Base-by-base conservation (phyloP, 1,140 invertebrate genomes). In the Metopolophium dirhodum region DNA sequence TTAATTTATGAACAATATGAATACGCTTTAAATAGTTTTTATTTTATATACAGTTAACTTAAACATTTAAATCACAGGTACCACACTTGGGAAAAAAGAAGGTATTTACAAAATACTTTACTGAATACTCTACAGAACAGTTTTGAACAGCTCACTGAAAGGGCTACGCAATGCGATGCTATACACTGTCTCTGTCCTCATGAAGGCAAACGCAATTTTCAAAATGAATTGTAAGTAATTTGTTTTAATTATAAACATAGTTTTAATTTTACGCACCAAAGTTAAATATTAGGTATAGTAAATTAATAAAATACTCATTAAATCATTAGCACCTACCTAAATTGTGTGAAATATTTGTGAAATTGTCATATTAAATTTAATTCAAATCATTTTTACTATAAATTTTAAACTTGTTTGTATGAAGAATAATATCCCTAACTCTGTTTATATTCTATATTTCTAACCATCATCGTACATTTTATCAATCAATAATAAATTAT, bases 41-140 rank as follows among this genome's bases (percentile, higher is more conserved):
- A 45, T 61, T 68, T 23, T 47, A 23, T 68, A 83, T 14, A 68
- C 30, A 30, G 61, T 68, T 83, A 20, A 18, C n/a, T 41, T 11
- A 83, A 83, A 83, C 41, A 83, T 83, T 83, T 82, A 35, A 83
- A 54, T 94, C 94, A 54, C 94, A 97, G 96, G 94, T 97, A 97
- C 95, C 97, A 97, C 22, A 96, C 96, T 9, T 97, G 97, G 97
- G 97, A 97, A 95, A 94, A 41, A 41, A 41, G 41, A 41, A 41
- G 41, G 41, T 41, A 3, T 41, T 41, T 4, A 41, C 41, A 41
- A 2, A 41, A 41, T 41, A 4, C 41, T 41, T 4, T 41, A 41
- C 41, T 41, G 41, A 41, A 41, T 41, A 41, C 96, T 14, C 96
- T 96, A 90, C 96, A 96, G 45, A 96, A 97, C 95, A 96, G 96